phyloP scores from a whole-genome alignment of 2,888 invertebrate genomes.

The Chrysolina haemoptera region DNA sequence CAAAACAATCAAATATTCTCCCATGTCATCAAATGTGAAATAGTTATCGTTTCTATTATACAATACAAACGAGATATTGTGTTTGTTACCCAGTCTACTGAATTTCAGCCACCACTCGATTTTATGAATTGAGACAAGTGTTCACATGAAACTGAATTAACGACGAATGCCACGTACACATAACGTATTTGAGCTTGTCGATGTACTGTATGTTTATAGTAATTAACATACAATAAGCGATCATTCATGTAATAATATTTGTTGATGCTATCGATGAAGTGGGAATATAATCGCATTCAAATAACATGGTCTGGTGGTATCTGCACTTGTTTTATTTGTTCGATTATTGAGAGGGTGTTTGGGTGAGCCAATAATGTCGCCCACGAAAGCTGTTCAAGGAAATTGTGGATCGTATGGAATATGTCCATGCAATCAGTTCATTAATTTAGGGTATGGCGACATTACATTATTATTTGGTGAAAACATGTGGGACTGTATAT shows the following conservation, averaged over 20 bases:
- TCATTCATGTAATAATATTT: constrained; percentile 43
- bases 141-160: constrained; percentile 1
- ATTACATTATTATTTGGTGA: no score
- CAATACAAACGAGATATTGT: no score
- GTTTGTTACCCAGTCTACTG: no score
- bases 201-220: constrained; percentile 35
- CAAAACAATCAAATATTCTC: no score
- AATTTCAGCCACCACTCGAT: no score
- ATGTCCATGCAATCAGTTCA: no score
- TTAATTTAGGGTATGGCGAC: no score
- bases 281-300: constrained; percentile 40
- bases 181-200: constrained; percentile 29
- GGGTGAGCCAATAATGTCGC: not conserved
- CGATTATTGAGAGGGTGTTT: not conserved
- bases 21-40: no score
- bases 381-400: not conserved
- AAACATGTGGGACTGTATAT: no score
- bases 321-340: not conserved
- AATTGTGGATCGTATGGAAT: no score
- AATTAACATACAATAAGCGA: constrained; percentile 51
- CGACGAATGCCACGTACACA: constrained; percentile 10
- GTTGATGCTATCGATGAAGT: constrained; percentile 40
- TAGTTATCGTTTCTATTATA: no score
- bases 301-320: constrained; percentile 23
- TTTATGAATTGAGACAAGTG: not conserved